A percentile compares a stretch with the other conserved stretches of the same genome.
phyloP scores from a whole-genome alignment of 2,797 vertebrate species.

The Neosilurus mollespiculum region DNA sequence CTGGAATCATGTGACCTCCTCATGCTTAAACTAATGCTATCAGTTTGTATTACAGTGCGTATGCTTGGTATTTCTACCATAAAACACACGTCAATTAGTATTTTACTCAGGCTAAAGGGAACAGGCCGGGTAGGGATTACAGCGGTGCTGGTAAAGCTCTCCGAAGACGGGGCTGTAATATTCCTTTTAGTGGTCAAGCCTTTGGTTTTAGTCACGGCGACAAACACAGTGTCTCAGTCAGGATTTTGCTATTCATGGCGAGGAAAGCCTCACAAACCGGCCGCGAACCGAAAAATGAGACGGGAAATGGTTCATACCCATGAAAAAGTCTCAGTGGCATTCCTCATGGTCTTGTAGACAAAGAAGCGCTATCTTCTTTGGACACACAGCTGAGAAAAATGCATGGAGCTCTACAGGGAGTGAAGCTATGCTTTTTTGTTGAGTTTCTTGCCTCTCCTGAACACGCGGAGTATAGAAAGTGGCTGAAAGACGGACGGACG shows the following conservation, averaged over 20 bases:
- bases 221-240: slow-evolving; percentile 57
- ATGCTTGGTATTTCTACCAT: neutral
- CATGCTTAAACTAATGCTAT: too few relatives aligned
- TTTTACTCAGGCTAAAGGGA: slow-evolving; percentile 60
- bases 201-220: slow-evolving; percentile 57
- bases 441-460: slow-evolving; percentile 65
- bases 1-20: neutral
- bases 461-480: slow-evolving; percentile 48
- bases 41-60: neutral
- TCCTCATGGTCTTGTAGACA: slow-evolving; percentile 46
- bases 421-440: slow-evolving; percentile 55
- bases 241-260: slow-evolving; percentile 60
- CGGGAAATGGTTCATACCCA: slow-evolving; percentile 25
- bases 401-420: slow-evolving; percentile 47
- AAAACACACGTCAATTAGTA: neutral
- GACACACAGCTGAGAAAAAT: slow-evolving; percentile 48
- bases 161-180: slow-evolving; percentile 66
- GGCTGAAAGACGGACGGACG: neutral
- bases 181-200: slow-evolving; percentile 67
- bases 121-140: slow-evolving; percentile 40
- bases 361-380: slow-evolving; percentile 59
- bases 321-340: slow-evolving; percentile 46
- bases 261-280: neutral
- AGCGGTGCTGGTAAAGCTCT: slow-evolving; percentile 61
- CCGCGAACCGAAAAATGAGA: neutral